Evolutionary conservation across 2,113 vertebrate species (phyloP), one percentile per base, ranked within the genome.

Genomic region (Mystacornis crossleyi): DNA sequence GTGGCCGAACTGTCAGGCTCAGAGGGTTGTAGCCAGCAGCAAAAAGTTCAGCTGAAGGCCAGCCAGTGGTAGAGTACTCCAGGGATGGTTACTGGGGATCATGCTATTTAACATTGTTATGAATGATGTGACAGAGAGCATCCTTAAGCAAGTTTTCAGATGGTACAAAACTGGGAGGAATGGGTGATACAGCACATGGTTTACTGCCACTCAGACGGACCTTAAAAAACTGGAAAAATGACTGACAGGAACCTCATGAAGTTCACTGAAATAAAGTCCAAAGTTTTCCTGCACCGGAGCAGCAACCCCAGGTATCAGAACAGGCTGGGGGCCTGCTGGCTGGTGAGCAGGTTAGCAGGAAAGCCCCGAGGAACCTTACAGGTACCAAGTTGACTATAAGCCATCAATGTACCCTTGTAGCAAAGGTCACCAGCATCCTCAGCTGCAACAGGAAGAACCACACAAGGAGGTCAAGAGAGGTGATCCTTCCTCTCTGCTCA

Each of bases 281-380:
- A 58, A 74, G 21, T 31, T 1, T 0, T 50, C 25, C 14, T n/a
- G 24, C 50, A 67, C 8, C 12, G 9, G 43, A 62, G 24, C 9
- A 71, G 23, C 55, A 81, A 81, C 4, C 9, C 1, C 40, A 55
- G 50, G 21, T 43, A 67, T 2, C 24, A 87, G n/a, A n/a, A 34
- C 19, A 55, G 31, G 12, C 26, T 81, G 25, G 14, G 21, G 3
- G 5, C 4, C 38, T 0, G 2, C 3, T 40, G 33, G 10, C 25
- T 60, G 29, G 10, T 0, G 1, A 65, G 14, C 3, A 50, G 6
- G 18, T 14, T 18, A 60, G 34, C 31, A 33, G 11, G 50, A 81
- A 81, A 62, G 4, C 12, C 19, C 10, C 1, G 0, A 43, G 9
- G 2, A 8, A 54, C 29, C 6, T 75, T 71, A n/a, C 0, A 45